These are phyloP conservation scores for Dendrocopos noguchii DNA, from an alignment of 2,113 vertebrate genomes.

Conservation along the genomic window DNA sequence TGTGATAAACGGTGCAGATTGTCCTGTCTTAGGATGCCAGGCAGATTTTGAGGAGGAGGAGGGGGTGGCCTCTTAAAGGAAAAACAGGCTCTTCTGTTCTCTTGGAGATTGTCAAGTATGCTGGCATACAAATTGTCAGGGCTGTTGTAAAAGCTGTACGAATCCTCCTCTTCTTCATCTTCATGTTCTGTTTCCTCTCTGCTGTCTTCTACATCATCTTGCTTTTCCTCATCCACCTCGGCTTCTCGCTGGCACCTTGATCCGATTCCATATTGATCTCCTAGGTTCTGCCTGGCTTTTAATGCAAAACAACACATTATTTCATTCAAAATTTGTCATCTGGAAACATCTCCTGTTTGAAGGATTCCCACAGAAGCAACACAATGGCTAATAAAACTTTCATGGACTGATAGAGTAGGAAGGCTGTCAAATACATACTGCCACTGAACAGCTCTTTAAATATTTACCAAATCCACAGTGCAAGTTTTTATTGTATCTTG, in stretches of 20 bases:
- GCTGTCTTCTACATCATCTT: background rate
- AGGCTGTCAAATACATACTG: slow-evolving; percentile 46
- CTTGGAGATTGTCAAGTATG: slow-evolving; percentile 10
- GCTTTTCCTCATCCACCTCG: background rate
- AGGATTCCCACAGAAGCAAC: slow-evolving; percentile 46
- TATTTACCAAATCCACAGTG: slow-evolving; percentile 54
- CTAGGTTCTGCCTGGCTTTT: slow-evolving; percentile 15
- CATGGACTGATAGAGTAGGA: slow-evolving; percentile 41
- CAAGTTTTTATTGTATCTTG: slow-evolving; percentile 28
- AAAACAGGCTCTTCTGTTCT: background rate
- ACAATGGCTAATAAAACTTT: slow-evolving; percentile 69
- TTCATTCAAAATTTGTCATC: slow-evolving; percentile 49
- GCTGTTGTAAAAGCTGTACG: background rate
- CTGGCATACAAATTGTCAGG: slow-evolving; percentile 73
- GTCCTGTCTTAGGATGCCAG: slow-evolving; percentile 50
- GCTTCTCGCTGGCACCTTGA: background rate
- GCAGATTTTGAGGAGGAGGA: slow-evolving; percentile 74
- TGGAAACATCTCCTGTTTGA: slow-evolving; percentile 51
- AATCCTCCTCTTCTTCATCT: background rate
- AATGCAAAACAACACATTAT: slow-evolving; percentile 27
- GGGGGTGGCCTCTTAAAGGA: slow-evolving; percentile 75
- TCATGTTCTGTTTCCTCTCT: slow-evolving; percentile 46
- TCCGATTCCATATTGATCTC: background rate
- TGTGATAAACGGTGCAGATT: slow-evolving; percentile 63
- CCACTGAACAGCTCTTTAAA: slow-evolving; percentile 56